Evolutionary conservation across 1,140 invertebrate species (phyloP).

Genomic region (Megathymus violae): DNA sequence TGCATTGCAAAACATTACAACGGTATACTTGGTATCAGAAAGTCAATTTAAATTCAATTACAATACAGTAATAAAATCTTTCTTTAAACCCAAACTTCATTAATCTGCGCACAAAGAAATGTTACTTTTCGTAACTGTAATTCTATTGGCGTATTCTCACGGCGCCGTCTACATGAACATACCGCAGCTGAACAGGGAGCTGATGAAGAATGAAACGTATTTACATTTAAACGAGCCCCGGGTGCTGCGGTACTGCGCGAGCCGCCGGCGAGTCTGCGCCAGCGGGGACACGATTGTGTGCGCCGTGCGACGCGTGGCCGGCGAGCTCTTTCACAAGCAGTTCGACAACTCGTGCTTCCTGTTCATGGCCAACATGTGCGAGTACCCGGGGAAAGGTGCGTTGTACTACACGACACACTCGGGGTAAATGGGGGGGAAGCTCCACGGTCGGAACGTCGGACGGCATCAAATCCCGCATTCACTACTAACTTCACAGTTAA

Average conservation of each 20-base stretch:
- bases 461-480: too few relatives aligned
- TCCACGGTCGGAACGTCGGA: too few relatives aligned
- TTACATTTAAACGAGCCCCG: slow-evolving; percentile 35
- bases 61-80: too few relatives aligned
- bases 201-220: neutral
- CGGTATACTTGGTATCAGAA: too few relatives aligned
- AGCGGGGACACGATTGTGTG: slow-evolving; percentile 44
- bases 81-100: too few relatives aligned
- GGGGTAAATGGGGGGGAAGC: too few relatives aligned
- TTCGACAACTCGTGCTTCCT: slow-evolving; percentile 58
- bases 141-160: neutral
- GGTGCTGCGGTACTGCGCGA: slow-evolving; percentile 19
- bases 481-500: too few relatives aligned
- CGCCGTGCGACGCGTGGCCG: slow-evolving; percentile 31
- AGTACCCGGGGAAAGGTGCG: slow-evolving; percentile 49
- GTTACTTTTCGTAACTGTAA: too few relatives aligned
- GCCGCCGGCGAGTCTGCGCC: slow-evolving; percentile 31
- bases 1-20: too few relatives aligned
- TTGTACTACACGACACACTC: neutral
- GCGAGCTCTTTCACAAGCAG: slow-evolving; percentile 39
- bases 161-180: neutral
- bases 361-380: slow-evolving; percentile 61
- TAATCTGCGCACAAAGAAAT: too few relatives aligned
- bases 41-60: neutral
- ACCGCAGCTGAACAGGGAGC: slow-evolving; percentile 2